A percentile compares a stretch with the other conserved stretches of the same genome.
Evolutionary conservation across 2,888 invertebrate genomes (phyloP).

Genomic region (Pocota personata): DNA sequence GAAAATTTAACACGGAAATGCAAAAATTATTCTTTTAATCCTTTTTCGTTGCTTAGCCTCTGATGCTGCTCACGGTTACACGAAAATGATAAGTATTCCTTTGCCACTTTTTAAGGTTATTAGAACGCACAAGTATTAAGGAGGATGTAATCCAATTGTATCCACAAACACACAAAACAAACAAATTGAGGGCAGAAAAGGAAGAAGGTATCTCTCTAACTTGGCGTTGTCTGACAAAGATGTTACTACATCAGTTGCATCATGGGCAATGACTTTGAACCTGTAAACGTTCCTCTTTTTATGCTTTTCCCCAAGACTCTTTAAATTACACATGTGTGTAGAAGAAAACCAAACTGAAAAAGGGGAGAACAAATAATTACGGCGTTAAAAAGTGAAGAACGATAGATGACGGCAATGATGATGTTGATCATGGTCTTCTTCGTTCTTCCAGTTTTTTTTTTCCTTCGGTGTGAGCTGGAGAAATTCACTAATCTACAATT

Average conservation of each 20-base stretch:
- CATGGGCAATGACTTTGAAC: slow-evolving; percentile 83
- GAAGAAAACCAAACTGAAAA: slow-evolving; percentile 51
- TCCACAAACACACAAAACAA: slow-evolving; percentile 30
- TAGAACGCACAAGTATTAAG: neutral
- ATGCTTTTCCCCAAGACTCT: slow-evolving; percentile 82
- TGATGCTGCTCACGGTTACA: slow-evolving; percentile 23
- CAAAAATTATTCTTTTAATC: slow-evolving; percentile 20
- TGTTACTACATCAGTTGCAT: slow-evolving; percentile 83
- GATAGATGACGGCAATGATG: slow-evolving; percentile 62
- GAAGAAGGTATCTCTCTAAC: slow-evolving; percentile 44
- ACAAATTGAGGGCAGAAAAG: slow-evolving; percentile 55
- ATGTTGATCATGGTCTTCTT: slow-evolving; percentile 49
- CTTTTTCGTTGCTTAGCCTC: slow-evolving; percentile 6
- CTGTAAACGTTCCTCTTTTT: slow-evolving; percentile 82
- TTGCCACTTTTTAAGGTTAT: neutral
- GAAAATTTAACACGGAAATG: neutral
- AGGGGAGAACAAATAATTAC: slow-evolving; percentile 63
- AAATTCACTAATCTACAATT: slow-evolving; percentile 62
- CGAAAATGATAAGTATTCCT: neutral
- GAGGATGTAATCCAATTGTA: slow-evolving; percentile 34
- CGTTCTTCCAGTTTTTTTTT: slow-evolving; percentile 50
- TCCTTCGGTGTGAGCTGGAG: slow-evolving; percentile 44
- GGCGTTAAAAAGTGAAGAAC: slow-evolving; percentile 49
- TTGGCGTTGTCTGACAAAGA: slow-evolving; percentile 73
- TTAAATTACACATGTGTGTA: slow-evolving; percentile 54